Percentiles rank a stretch among this genome's conserved stretches.
Conservation (phyloP, 2,113 vertebrate species). For the Acanthochromis polyacanthus region DNA sequence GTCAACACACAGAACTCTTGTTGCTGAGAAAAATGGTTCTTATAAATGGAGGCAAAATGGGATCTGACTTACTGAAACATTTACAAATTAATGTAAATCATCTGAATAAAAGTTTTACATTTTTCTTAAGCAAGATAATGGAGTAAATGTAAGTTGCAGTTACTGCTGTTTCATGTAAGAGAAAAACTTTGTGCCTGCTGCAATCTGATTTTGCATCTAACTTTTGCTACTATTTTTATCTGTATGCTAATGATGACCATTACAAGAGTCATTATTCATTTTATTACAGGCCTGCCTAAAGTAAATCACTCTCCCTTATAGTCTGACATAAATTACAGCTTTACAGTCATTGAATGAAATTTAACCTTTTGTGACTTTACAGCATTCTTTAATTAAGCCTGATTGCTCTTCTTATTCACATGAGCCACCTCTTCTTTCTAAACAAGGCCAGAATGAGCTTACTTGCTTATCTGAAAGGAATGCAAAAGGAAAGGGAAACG, state of each 20-base stretch:
- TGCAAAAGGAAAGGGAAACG: conserved; percentile 14
- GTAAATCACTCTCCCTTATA: conserved; percentile 46
- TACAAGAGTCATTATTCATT: conserved; percentile 1
- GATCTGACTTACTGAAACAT: too few species aligned
- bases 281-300: conserved; percentile 24
- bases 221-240: conserved; percentile 2
- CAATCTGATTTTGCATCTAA: background rate
- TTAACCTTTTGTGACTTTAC: conserved; percentile 25
- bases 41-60: too few species aligned
- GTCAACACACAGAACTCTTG: too few species aligned
- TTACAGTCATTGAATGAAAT: conserved; percentile 39
- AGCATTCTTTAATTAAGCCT: conserved; percentile 19
- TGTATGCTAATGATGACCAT: background rate
- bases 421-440: conserved; percentile 4
- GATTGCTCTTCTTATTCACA: conserved; percentile 16
- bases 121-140: background rate
- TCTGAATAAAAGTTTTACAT: too few species aligned
- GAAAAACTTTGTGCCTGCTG: background rate
- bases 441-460: conserved; percentile 19
- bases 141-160: too few species aligned
- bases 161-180: background rate
- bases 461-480: conserved; percentile 48
- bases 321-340: conserved; percentile 6
- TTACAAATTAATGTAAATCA: too few species aligned
- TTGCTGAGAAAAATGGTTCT: too few species aligned